Evolutionary conservation across 2,113 vertebrate genomes (phyloP).

Genomic region (Erinaceus europaeus): DNA sequence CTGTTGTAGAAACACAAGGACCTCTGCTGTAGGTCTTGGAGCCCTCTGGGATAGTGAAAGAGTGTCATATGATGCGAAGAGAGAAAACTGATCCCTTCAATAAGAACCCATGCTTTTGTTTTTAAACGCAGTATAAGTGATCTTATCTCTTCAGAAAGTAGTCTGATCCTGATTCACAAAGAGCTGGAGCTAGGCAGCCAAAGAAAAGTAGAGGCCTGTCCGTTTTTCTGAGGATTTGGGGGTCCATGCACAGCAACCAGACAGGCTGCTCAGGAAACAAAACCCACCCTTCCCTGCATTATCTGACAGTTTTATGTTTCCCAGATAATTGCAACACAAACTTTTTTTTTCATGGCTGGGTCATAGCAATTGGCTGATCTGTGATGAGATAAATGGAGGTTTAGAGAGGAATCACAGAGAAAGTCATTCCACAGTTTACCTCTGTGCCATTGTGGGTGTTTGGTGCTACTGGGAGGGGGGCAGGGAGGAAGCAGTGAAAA

Average conservation of each 20-base stretch:
- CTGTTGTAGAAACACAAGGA: constrained; percentile 50
- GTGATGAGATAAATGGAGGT: constrained; percentile 51
- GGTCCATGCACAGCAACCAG: constrained; percentile 62
- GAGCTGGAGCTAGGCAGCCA: constrained; percentile 58
- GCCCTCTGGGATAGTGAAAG: constrained; percentile 45
- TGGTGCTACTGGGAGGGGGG: constrained; percentile 2
- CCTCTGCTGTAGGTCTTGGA: constrained; percentile 72
- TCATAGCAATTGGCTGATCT: constrained; percentile 66
- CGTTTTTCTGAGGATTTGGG: constrained; percentile 69
- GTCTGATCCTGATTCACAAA: constrained; percentile 71
- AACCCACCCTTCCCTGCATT: constrained; percentile 65
- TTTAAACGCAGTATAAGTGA: constrained; percentile 73
- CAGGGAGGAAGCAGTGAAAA: constrained; percentile 7
- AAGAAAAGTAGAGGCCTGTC: constrained; percentile 54
- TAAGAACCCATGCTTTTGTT: constrained; percentile 61
- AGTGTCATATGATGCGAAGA: constrained; percentile 51
- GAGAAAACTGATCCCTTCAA: constrained; percentile 64
- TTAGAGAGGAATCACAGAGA: neutral
- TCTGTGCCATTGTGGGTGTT: constrained; percentile 37
- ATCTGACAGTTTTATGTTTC: constrained; percentile 76
- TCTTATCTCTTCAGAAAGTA: constrained; percentile 71
- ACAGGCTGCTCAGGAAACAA: constrained; percentile 68
- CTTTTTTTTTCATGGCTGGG: constrained; percentile 66
- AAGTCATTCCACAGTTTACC: constrained; percentile 53
- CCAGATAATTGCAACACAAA: constrained; percentile 72